Evolutionary conservation across 2,797 vertebrate species (phyloP).

Genomic region (Galaxias olidus): DNA sequence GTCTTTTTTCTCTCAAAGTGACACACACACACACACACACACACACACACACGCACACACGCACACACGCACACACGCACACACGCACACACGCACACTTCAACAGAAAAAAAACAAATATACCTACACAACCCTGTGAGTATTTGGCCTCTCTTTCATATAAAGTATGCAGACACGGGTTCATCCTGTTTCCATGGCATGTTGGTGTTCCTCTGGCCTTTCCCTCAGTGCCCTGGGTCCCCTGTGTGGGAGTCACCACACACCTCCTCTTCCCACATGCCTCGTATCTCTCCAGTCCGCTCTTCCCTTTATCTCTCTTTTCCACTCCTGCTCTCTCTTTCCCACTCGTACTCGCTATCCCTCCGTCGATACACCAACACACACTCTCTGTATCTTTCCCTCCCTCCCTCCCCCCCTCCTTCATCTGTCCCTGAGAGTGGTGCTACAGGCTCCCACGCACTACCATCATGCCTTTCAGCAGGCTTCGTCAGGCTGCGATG

Average conservation of each 20-base stretch:
- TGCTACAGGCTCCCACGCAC: constrained; percentile 63
- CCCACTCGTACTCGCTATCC: neutral
- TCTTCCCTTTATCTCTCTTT: constrained; percentile 4
- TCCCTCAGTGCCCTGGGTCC: too few relatives aligned
- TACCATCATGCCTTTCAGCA: constrained; percentile 56
- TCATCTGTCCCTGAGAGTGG: constrained; percentile 62
- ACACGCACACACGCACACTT: neutral
- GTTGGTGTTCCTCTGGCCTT: too few relatives aligned
- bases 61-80: neutral
- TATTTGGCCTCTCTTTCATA: too few relatives aligned
- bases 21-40: neutral
- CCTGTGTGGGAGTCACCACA: too few relatives aligned
- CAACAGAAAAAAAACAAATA: neutral
- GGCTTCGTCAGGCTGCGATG: constrained; percentile 52
- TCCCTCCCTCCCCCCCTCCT: constrained; percentile 15
- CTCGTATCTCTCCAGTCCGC: neutral
- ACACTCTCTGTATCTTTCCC: neutral
- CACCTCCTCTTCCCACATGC: neutral
- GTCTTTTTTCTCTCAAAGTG: too few relatives aligned
- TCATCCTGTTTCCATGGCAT: too few relatives aligned
- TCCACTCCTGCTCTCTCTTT: neutral
- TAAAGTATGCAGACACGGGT: too few relatives aligned
- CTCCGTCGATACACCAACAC: neutral
- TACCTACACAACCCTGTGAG: too few relatives aligned
- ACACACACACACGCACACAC: neutral